These are phyloP conservation scores for Microctonus aethiopoides DNA, from an alignment of 2,888 invertebrate genomes.

Conservation along the genomic window DNA sequence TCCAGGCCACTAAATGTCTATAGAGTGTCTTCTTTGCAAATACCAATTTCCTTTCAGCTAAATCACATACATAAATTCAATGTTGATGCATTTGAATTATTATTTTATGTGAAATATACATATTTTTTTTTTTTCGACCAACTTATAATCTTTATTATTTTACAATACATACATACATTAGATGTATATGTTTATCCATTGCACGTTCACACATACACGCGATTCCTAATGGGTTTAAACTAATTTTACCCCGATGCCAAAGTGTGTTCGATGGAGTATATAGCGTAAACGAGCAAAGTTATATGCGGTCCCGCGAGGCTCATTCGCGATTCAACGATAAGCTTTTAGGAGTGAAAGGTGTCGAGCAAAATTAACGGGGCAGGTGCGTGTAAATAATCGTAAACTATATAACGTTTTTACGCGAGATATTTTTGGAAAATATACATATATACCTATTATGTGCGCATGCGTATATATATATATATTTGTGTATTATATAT, in stretches of 20 bases:
- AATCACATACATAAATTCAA: conserved; percentile 26
- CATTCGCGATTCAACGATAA: conserved; percentile 20
- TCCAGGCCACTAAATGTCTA: conserved; percentile 24
- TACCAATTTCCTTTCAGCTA: conserved; percentile 22
- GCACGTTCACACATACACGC: neutral
- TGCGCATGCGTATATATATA: neutral
- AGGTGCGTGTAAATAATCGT: conserved; percentile 30
- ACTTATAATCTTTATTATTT: conserved; percentile 15
- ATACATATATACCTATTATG: neutral
- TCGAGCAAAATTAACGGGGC: conserved; percentile 31
- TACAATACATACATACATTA: neutral
- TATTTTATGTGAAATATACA: too few species aligned
- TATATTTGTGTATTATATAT: neutral
- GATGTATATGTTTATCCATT: conserved; percentile 6
- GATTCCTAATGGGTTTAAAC: conserved; percentile 12
- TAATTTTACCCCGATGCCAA: conserved; percentile 3
- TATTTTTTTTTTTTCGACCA: neutral
- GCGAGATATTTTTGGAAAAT: conserved; percentile 18
- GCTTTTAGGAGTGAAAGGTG: conserved; percentile 34
- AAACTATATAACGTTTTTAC: conserved; percentile 19
- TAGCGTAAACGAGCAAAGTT: neutral
- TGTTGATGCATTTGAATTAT: conserved; percentile 17
- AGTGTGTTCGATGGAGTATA: neutral
- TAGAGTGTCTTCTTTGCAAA: conserved; percentile 29
- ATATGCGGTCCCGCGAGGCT: conserved; percentile 5